phyloP scores from a whole-genome alignment of 2,797 vertebrate genomes.

The Fundulus diaphanus region DNA sequence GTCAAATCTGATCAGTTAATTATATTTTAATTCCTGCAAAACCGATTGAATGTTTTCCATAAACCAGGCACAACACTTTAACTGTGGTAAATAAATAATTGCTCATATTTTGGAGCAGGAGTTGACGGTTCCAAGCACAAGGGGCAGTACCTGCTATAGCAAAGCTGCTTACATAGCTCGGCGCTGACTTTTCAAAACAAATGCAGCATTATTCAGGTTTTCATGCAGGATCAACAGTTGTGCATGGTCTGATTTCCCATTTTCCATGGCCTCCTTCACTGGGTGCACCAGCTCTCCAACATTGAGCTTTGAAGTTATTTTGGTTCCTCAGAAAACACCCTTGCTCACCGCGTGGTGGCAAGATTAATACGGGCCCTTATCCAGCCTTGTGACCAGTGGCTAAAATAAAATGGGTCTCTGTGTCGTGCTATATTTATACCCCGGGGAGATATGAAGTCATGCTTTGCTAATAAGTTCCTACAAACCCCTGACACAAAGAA shows the following conservation, averaged over 20 bases:
- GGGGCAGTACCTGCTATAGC: background rate
- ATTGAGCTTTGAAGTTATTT: background rate
- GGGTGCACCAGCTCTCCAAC: background rate
- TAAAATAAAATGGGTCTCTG: background rate
- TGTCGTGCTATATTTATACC: background rate
- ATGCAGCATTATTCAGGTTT: background rate
- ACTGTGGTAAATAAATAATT: background rate
- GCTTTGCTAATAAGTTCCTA: background rate
- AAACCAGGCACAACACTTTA: background rate
- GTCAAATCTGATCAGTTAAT: background rate
- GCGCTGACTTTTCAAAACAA: background rate
- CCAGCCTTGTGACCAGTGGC: background rate
- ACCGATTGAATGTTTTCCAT: background rate
- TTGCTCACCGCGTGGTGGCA: background rate
- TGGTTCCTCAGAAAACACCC: background rate
- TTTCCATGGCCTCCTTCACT: background rate
- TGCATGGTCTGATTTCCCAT: background rate
- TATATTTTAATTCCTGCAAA: background rate
- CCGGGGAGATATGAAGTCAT: background rate
- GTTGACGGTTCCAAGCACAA: background rate
- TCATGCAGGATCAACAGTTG: background rate
- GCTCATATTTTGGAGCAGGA: background rate
- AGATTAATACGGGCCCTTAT: background rate
- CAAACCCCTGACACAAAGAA: background rate
- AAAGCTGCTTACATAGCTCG: background rate